These are phyloP conservation scores for Rosalia funebris DNA, from an alignment of 2,888 invertebrate species.

Conservation along the genomic window DNA sequence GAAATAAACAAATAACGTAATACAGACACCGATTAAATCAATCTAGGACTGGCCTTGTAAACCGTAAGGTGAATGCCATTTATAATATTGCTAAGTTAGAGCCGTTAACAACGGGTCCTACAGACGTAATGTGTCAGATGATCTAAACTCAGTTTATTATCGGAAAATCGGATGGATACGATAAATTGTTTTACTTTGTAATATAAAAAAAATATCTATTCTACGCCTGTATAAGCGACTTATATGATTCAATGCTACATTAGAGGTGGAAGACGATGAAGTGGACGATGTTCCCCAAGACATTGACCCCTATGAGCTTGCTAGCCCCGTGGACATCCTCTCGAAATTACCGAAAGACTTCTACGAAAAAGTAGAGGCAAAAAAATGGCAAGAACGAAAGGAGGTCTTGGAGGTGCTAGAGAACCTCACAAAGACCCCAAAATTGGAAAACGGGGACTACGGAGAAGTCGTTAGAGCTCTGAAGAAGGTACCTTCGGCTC, in stretches of 20 bases:
- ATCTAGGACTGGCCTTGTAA: no score
- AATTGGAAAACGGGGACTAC: conserved; percentile 92
- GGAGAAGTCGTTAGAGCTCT: conserved; percentile 87
- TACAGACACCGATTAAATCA: no score
- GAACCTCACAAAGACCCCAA: conserved; percentile 80
- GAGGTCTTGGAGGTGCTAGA: conserved; percentile 89
- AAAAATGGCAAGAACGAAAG: conserved; percentile 97
- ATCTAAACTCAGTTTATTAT: no score
- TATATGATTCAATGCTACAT: conserved; percentile 6
- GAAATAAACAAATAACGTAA: no score
- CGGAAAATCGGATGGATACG: no score
- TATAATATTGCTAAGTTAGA: no score
- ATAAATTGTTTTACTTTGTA: no score
- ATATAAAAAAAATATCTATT: no score
- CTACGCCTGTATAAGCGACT: no score
- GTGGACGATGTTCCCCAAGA: conserved; percentile 67
- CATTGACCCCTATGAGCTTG: conserved; percentile 89
- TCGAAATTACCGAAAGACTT: conserved; percentile 95
- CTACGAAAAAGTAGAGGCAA: conserved; percentile 91
- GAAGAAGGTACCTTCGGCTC: conserved; percentile 90
- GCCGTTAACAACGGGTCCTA: no score
- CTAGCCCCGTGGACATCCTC: conserved; percentile 93
- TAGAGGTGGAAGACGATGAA: conserved; percentile 68
- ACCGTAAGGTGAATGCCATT: no score
- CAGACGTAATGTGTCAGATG: no score